These are phyloP conservation scores for Spermophilus dauricus DNA, from an alignment of 2,113 vertebrate species.

Conservation along the genomic window DNA sequence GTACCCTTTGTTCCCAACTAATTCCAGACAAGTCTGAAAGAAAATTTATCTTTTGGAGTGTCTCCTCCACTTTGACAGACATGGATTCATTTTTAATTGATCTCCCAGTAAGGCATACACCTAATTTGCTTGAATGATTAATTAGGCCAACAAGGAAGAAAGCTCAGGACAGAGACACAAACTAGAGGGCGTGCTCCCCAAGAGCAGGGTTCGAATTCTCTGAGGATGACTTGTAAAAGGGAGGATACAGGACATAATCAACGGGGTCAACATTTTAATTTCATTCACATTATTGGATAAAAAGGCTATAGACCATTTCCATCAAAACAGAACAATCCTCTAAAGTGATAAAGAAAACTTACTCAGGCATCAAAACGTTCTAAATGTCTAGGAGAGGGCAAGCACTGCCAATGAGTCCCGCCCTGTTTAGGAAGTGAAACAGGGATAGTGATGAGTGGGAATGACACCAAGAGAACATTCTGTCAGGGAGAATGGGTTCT, in stretches of 20 bases:
- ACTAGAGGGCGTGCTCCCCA: background rate
- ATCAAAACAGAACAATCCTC: background rate
- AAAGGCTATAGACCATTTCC: background rate
- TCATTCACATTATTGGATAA: background rate
- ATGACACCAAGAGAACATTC: background rate
- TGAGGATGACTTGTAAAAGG: background rate
- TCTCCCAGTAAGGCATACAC: constrained; percentile 48
- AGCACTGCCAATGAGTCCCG: accelerated
- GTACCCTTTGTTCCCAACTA: background rate
- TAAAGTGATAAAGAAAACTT: constrained; percentile 24
- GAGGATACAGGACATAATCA: background rate
- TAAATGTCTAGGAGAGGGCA: background rate
- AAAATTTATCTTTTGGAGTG: background rate
- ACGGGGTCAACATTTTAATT: constrained; percentile 23
- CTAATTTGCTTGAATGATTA: constrained; percentile 49
- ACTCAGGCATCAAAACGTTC: background rate
- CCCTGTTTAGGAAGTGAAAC: background rate
- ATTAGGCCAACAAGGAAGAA: constrained; percentile 52
- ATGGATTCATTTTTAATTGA: constrained; percentile 63
- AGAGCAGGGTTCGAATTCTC: background rate
- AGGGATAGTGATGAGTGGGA: background rate
- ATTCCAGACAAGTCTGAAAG: background rate
- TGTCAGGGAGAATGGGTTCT: background rate
- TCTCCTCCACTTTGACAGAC: constrained; percentile 25
- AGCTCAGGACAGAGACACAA: background rate